These are phyloP conservation scores for Euwallacea similis DNA, from an alignment of 1,140 invertebrate species.

Conservation along the genomic window DNA sequence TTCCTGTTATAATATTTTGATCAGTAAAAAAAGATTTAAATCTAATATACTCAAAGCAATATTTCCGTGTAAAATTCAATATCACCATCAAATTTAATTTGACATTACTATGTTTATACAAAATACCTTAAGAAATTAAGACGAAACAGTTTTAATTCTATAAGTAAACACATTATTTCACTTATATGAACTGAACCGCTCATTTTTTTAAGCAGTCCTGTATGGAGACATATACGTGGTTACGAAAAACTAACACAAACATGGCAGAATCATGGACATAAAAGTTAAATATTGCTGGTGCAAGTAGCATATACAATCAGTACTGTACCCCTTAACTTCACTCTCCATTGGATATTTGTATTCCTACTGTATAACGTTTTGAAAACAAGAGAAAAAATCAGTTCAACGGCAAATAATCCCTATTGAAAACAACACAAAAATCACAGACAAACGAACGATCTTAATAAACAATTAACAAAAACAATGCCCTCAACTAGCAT, in stretches of 20 bases:
- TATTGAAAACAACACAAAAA: background rate
- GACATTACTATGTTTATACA: slow-evolving; percentile 1
- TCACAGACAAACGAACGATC: background rate
- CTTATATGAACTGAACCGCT: no score
- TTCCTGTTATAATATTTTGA: slow-evolving; percentile 19
- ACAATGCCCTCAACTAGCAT: background rate
- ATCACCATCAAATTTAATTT: slow-evolving; percentile 6
- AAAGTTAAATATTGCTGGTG: background rate
- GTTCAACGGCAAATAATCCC: background rate
- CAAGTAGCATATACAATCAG: background rate
- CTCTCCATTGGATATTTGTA: no score
- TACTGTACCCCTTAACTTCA: no score
- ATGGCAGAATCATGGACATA: background rate
- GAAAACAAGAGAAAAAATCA: no score
- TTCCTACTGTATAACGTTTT: no score
- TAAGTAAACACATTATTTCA: no score
- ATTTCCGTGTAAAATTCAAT: background rate
- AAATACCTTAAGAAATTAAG: no score
- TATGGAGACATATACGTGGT: no score
- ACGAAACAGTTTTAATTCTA: no score
- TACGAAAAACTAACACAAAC: background rate
- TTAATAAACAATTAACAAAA: slow-evolving; percentile 1
- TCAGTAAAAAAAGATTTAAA: slow-evolving; percentile 18
- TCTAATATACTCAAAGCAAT: background rate
- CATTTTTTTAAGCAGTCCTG: no score